Evolutionary conservation across 1,140 invertebrate species (phyloP).

Genomic region (Steinernema feltiae): DNA sequence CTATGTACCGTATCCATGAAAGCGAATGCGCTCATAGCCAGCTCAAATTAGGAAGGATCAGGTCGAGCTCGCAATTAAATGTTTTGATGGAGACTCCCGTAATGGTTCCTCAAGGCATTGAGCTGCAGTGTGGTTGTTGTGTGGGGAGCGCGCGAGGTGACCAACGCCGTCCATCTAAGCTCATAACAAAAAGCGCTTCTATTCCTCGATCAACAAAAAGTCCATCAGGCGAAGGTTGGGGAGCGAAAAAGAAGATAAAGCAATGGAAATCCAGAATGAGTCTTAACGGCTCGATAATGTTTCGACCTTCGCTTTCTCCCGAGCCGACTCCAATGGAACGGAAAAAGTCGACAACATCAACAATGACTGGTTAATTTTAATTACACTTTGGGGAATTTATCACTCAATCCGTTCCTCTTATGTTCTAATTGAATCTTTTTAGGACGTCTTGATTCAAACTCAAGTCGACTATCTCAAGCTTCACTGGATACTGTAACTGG

Average conservation of each 20-base stretch:
- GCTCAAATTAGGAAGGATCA: background rate
- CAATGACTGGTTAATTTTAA: background rate
- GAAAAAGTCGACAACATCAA: background rate
- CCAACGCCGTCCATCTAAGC: background rate
- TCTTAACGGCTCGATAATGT: background rate
- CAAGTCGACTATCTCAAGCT: background rate
- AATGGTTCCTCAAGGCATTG: slow-evolving; percentile 1
- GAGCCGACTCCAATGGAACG: background rate
- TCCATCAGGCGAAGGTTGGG: background rate
- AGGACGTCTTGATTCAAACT: background rate
- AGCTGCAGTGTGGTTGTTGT: background rate
- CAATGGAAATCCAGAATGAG: background rate
- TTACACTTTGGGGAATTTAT: background rate
- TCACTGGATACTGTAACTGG: background rate
- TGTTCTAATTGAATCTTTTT: no score
- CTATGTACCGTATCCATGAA: slow-evolving; percentile 1
- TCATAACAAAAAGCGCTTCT: background rate
- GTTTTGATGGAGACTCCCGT: background rate
- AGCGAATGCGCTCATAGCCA: background rate
- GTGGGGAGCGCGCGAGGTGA: background rate
- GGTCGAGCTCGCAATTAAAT: background rate
- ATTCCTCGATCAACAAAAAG: background rate
- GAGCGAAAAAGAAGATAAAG: background rate
- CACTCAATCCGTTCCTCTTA: no score
- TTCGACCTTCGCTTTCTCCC: background rate